Conservation (phyloP, 2,888 invertebrate species). For the Gerris lacustris region DNA sequence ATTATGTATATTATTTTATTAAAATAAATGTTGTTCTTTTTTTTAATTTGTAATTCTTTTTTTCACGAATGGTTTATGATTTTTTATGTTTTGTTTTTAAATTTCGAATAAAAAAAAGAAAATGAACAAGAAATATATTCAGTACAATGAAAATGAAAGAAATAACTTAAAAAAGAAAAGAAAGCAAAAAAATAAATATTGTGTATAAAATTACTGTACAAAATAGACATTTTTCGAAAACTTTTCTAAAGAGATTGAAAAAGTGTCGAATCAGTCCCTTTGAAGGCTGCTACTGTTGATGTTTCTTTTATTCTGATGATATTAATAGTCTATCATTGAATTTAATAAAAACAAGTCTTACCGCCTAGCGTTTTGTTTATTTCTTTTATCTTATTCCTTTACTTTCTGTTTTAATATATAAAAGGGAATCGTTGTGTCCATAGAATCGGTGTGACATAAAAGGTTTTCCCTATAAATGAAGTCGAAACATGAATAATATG, state of each 20-base stretch:
- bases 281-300: slow-evolving; percentile 29
- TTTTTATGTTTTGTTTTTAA: too few relatives aligned
- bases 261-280: slow-evolving; percentile 15
- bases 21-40: slow-evolving; percentile 6
- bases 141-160: slow-evolving; percentile 1
- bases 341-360: slow-evolving; percentile 31
- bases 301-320: slow-evolving; percentile 31
- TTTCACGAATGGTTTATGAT: too few relatives aligned
- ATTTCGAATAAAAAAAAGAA: too few relatives aligned
- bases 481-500: too few relatives aligned
- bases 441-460: too few relatives aligned
- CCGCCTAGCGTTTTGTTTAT: slow-evolving; percentile 22
- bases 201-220: slow-evolving; percentile 18
- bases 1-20: slow-evolving; percentile 16
- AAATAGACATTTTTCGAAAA: slow-evolving; percentile 18
- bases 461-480: too few relatives aligned
- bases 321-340: slow-evolving; percentile 31
- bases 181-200: neutral
- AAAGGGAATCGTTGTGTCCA: too few relatives aligned
- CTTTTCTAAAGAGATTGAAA: slow-evolving; percentile 3
- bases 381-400: neutral
- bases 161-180: neutral
- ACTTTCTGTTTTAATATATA: neutral
- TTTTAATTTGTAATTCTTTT: slow-evolving; percentile 16
- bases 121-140: neutral